A percentile compares a stretch with the other conserved stretches of the same genome.
phyloP scores from a whole-genome alignment of 2,888 invertebrate genomes.

The Tenodera sinensis region DNA sequence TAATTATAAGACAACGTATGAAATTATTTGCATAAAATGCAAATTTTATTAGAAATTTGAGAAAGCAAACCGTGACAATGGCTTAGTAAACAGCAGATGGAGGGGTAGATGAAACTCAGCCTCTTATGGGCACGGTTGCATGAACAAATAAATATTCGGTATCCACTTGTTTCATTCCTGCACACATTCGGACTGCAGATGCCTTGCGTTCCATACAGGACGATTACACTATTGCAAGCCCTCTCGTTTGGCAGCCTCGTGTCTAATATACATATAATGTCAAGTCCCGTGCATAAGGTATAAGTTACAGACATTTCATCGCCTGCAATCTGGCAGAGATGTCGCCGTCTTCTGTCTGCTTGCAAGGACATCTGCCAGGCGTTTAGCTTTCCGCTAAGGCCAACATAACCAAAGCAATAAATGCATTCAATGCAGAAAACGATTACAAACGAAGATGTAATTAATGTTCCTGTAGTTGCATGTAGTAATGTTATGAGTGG shows the following conservation, averaged over 20 bases:
- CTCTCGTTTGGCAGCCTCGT: not conserved
- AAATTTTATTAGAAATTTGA: too few relatives aligned
- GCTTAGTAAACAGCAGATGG: not conserved
- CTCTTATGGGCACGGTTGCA: not conserved
- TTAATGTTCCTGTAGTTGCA: too few relatives aligned
- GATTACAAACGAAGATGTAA: too few relatives aligned
- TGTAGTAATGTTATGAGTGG: too few relatives aligned
- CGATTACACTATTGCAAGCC: not conserved
- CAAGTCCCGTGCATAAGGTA: not conserved
- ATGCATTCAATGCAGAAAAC: too few relatives aligned
- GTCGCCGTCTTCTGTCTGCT: not conserved
- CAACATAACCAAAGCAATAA: not conserved
- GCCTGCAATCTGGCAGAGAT: not conserved
- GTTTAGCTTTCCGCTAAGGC: not conserved
- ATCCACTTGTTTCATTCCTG: not conserved
- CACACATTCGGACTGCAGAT: not conserved
- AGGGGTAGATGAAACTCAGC: not conserved
- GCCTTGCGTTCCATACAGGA: not conserved
- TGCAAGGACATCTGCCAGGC: not conserved
- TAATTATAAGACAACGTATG: too few relatives aligned
- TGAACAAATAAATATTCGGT: not conserved
- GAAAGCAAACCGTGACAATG: not conserved
- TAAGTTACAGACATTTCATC: not conserved
- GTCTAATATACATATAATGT: not conserved
- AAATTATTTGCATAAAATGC: too few relatives aligned